Evolutionary conservation across 1,140 invertebrate species (phyloP), one percentile per base, ranked within the genome.

Genomic region (Drosophila sproati): DNA sequence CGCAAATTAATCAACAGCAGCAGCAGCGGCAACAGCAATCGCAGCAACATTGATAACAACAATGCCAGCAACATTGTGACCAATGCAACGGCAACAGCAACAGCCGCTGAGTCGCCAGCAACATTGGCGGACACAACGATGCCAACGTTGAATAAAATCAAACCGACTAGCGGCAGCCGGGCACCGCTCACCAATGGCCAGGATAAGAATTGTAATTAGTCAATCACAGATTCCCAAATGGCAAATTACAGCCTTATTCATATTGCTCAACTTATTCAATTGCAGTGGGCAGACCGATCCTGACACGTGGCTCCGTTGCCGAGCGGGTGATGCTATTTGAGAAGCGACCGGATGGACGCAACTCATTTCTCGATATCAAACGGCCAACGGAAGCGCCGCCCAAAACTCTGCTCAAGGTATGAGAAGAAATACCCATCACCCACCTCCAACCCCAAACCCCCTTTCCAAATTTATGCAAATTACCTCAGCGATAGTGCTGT

Each of bases 271-370:
- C 48, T 31, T 41, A 64, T 57, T 34, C 29, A 29, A 52, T 35
- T 82, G 94, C 95, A 92, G 96, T 96, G 0, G 95, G 97, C n/a
- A 93, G 96, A 63, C 97, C 97, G 2, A 98, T 98, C 91, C 93
- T 98, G 8, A 97, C 97, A 3, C 94, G 97, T 71, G 97, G 97
- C 3, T 98, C 97, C 1, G 98, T 98, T 0, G 97, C 97, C 3
- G 98, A 98, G 88, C 93, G 98, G 35, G 97, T 98, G 35, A 94
- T 98, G 56, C 97, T 98, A 82, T 98, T 98, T 91, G 98, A 98
- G 92, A 96, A 97, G 91, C 97, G 97, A 89, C 98, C 98, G 1
- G 96, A 96, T 83, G 91, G 83, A 52, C 77, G 87, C 39, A 91
- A 83, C 57, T 63, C 85, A 48, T 91, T 91, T 66, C 77, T 88